Percentiles rank a stretch among this genome's conserved stretches.
phyloP scores from a whole-genome alignment of 2,797 vertebrate species.

The Mormyrops boulengeri region DNA sequence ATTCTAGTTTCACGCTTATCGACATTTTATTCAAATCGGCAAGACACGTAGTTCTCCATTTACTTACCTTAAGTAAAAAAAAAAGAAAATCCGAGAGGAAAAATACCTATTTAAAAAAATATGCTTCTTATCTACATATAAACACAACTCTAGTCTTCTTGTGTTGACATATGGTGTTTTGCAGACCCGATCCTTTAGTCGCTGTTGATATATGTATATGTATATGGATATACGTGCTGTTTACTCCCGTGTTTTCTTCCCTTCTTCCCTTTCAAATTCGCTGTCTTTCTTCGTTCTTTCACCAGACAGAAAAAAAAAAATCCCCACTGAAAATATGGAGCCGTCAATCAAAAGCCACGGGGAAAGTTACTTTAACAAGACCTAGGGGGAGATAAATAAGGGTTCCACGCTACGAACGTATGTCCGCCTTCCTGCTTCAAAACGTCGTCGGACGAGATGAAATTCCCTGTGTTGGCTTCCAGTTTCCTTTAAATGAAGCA shows the following conservation, averaged over 20 bases:
- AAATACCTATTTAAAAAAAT: conserved; percentile 3
- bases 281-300: conserved; percentile 34
- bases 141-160: conserved; percentile 9
- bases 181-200: neutral
- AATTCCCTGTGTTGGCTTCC: neutral
- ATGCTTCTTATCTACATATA: neutral
- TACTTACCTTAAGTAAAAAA: conserved; percentile 47
- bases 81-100: neutral
- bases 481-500: neutral
- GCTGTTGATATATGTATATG: neutral
- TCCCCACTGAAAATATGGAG: conserved; percentile 49
- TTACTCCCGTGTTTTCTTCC: conserved; percentile 25
- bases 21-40: neutral
- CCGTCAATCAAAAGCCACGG: conserved; percentile 56
- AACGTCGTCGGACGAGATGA: neutral
- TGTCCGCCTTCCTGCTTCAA: neutral
- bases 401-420: neutral
- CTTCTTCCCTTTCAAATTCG: neutral
- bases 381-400: conserved; percentile 23
- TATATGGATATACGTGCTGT: neutral
- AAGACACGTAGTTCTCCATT: neutral
- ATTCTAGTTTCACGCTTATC: neutral
- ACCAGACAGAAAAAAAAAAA: conserved; percentile 43
- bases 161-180: conserved; percentile 7
- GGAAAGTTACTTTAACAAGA: conserved; percentile 17